Evolutionary conservation across 2,888 invertebrate genomes (phyloP).

Genomic region (Cheilosia vernalis): DNA sequence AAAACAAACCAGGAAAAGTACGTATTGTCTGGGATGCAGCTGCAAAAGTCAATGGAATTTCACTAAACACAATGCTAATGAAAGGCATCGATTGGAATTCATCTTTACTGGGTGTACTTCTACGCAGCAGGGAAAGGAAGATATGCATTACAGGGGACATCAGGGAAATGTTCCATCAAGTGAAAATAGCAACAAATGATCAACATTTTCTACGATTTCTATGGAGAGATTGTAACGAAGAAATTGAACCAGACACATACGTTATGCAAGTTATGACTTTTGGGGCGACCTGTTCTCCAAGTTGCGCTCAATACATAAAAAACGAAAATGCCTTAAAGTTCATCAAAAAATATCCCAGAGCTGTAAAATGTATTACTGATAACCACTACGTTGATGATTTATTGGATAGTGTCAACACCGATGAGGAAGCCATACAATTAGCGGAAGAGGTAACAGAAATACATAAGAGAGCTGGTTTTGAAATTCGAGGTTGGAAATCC

Average conservation of each 20-base stretch:
- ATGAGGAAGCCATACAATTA: constrained; percentile 27
- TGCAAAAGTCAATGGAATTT: constrained; percentile 75
- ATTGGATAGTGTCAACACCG: constrained; percentile 43
- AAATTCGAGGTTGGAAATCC: constrained; percentile 14
- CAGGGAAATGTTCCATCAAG: constrained; percentile 77
- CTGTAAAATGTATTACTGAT: constrained; percentile 19
- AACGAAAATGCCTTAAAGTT: constrained; percentile 29
- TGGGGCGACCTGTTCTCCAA: constrained; percentile 71
- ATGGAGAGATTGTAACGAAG: constrained; percentile 76
- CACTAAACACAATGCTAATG: constrained; percentile 78
- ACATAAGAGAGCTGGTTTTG: constrained; percentile 4
- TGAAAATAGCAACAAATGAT: constrained; percentile 75
- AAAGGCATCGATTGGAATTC: constrained; percentile 77
- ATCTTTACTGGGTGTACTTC: constrained; percentile 61
- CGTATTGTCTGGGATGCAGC: constrained; percentile 79
- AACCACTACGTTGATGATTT: constrained; percentile 54
- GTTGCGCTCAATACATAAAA: constrained; percentile 47
- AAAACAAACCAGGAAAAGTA: constrained; percentile 76
- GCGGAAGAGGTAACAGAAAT: not conserved
- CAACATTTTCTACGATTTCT: constrained; percentile 74
- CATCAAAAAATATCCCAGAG: constrained; percentile 25
- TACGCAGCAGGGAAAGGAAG: constrained; percentile 76
- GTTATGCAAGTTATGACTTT: constrained; percentile 73
- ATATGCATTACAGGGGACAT: constrained; percentile 66
- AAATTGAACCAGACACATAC: constrained; percentile 39